Evolutionary conservation across 2,888 invertebrate genomes (phyloP).

Genomic region (Pasiphila rectangulata): DNA sequence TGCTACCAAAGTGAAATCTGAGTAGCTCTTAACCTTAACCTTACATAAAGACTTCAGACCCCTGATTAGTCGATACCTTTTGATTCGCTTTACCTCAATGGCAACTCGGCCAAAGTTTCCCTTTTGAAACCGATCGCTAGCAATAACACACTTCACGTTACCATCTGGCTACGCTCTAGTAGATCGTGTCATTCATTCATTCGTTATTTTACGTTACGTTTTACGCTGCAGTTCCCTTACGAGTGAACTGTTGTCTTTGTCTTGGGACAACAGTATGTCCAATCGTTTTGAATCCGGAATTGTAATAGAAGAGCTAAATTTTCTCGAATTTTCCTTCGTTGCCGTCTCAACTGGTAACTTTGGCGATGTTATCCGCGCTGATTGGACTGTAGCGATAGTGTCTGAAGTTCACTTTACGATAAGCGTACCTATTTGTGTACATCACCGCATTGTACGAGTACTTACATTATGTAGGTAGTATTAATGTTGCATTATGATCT

Average conservation of each 20-base stretch:
- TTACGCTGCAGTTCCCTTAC: constrained; percentile 11
- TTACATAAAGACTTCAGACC: too few relatives aligned
- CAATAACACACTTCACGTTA: neutral
- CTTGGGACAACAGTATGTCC: neutral
- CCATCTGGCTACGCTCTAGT: constrained; percentile 16
- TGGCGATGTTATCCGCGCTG: constrained; percentile 13
- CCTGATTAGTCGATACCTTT: too few relatives aligned
- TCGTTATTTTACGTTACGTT: constrained; percentile 9
- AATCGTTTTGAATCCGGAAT: too few relatives aligned
- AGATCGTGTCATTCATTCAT: constrained; percentile 22
- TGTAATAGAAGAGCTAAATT: too few relatives aligned
- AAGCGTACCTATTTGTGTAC: constrained; percentile 13
- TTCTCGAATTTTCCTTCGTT: neutral
- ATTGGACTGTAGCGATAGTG: constrained; percentile 25
- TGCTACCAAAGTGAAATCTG: too few relatives aligned
- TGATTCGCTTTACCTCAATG: too few relatives aligned
- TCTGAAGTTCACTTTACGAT: constrained; percentile 13
- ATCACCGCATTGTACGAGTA: constrained; percentile 64
- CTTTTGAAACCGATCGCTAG: neutral
- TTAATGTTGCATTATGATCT: constrained; percentile 79
- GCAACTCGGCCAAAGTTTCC: too few relatives aligned
- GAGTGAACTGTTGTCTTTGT: constrained; percentile 11
- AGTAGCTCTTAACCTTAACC: too few relatives aligned
- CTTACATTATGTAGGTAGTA: constrained; percentile 68
- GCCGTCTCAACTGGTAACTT: constrained; percentile 9